A percentile compares a stretch with the other conserved stretches of the same genome.
Evolutionary conservation across 2,888 invertebrate species (phyloP).

Genomic region (Lagria hirta): DNA sequence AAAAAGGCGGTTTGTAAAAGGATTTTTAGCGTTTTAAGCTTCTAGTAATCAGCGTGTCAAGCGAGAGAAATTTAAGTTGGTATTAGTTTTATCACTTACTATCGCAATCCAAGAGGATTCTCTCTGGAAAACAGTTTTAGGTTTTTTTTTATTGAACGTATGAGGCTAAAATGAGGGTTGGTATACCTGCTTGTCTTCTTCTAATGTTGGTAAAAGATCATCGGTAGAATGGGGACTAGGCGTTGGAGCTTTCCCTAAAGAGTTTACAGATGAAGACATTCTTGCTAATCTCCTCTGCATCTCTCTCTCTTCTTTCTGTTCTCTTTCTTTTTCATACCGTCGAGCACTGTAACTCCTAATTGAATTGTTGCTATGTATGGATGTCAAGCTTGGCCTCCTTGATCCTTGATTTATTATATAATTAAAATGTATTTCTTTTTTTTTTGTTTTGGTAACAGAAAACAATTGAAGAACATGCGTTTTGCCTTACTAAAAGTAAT

Average conservation of each 20-base stretch:
- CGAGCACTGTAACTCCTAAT: slow-evolving; percentile 79
- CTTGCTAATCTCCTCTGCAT: slow-evolving; percentile 76
- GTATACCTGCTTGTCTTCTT: slow-evolving; percentile 75
- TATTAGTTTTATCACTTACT: slow-evolving; percentile 32
- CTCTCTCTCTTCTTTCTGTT: slow-evolving; percentile 79
- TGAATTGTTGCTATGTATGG: slow-evolving; percentile 82
- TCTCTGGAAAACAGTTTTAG: slow-evolving; percentile 19
- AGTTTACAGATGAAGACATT: slow-evolving; percentile 60
- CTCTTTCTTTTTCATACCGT: slow-evolving; percentile 77
- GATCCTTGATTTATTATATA: slow-evolving; percentile 62
- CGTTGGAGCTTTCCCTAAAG: slow-evolving; percentile 62
- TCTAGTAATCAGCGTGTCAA: slow-evolving; percentile 1
- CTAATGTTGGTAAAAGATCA: slow-evolving; percentile 77
- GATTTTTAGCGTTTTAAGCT: too few relatives aligned
- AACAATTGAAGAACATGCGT: slow-evolving; percentile 1
- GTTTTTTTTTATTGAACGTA: background rate
- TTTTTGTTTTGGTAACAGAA: background rate
- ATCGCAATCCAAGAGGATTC: slow-evolving; percentile 35
- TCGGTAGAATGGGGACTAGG: slow-evolving; percentile 82
- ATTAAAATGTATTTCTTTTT: slow-evolving; percentile 6
- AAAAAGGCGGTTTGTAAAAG: slow-evolving; percentile 1
- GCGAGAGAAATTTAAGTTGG: too few relatives aligned
- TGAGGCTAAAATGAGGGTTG: slow-evolving; percentile 1
- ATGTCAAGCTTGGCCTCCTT: slow-evolving; percentile 83
- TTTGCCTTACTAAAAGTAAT: too few relatives aligned